Conservation (phyloP, 2,888 invertebrate species). For the Eurytoma californica region DNA sequence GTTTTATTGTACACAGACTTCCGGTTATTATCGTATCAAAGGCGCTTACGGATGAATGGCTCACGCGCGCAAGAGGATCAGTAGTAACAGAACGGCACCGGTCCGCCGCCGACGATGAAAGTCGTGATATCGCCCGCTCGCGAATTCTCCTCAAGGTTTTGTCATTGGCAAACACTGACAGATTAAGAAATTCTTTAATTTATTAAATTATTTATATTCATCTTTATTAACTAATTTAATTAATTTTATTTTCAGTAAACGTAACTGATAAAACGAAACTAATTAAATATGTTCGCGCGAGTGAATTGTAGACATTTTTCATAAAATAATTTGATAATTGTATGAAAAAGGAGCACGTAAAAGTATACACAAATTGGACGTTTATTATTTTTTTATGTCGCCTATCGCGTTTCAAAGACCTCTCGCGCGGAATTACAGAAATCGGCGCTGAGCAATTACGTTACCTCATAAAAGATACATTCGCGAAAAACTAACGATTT, state of each 20-base stretch:
- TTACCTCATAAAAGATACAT: constrained; percentile 18
- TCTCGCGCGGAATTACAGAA: background rate
- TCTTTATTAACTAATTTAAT: too few species aligned
- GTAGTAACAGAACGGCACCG: constrained; percentile 29
- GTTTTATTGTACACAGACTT: constrained; percentile 11
- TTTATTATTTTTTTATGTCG: background rate
- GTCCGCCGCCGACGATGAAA: constrained; percentile 34
- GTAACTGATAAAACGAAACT: too few species aligned
- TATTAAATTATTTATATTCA: too few species aligned
- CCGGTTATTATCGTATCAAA: constrained; percentile 43
- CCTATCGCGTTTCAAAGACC: background rate
- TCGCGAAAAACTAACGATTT: too few species aligned
- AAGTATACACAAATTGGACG: background rate
- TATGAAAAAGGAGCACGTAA: too few species aligned
- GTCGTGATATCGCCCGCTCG: background rate
- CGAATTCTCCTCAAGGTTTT: constrained; percentile 21
- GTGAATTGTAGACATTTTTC: too few species aligned
- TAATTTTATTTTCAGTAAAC: too few species aligned
- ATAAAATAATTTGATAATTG: too few species aligned
- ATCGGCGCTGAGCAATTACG: constrained; percentile 11
- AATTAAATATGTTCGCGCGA: too few species aligned
- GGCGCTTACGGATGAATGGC: constrained; percentile 27
- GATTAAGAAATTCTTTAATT: too few species aligned
- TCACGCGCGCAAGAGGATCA: background rate
- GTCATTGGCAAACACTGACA: too few species aligned